A percentile compares a stretch with the other conserved stretches of the same genome.
Evolutionary conservation across 2,888 invertebrate genomes (phyloP).

Genomic region (Meteorus colon): DNA sequence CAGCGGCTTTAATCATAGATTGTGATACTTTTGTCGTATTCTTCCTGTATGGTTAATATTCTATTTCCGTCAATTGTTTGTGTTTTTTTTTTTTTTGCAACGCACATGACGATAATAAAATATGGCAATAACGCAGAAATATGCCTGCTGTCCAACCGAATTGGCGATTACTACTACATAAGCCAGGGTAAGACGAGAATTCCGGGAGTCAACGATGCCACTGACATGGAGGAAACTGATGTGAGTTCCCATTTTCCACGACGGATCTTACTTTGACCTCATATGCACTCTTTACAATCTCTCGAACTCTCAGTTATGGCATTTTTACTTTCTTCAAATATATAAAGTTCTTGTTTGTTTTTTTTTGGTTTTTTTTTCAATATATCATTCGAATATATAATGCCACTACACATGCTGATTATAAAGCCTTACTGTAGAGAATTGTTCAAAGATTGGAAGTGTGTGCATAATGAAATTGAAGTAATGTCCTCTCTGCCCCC

Average conservation of each 20-base stretch:
- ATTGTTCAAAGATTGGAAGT: not conserved
- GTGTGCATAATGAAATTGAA: constrained; percentile 33
- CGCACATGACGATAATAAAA: constrained; percentile 28
- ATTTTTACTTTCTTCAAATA: not conserved
- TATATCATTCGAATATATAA: not conserved
- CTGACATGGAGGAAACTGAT: constrained; percentile 89
- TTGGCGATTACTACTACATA: constrained; percentile 91
- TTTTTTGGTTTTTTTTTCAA: too few relatives aligned
- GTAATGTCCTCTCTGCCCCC: constrained; percentile 63
- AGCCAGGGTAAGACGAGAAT: constrained; percentile 96
- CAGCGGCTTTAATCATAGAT: constrained; percentile 25
- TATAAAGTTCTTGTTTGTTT: not conserved
- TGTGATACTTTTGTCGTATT: constrained; percentile 30
- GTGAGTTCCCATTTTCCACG: constrained; percentile 78
- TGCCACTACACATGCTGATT: not conserved
- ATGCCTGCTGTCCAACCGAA: constrained; percentile 88
- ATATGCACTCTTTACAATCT: not conserved
- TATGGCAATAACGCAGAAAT: constrained; percentile 79
- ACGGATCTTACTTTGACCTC: not conserved
- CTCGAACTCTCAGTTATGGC: not conserved
- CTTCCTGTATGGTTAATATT: constrained; percentile 30
- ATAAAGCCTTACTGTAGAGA: not conserved
- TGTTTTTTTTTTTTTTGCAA: not conserved
- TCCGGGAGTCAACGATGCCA: constrained; percentile 94
- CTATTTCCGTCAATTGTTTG: not conserved